Evolutionary conservation across 1,140 invertebrate species (phyloP), one percentile per base, ranked within the genome.

Genomic region (Drosophila pruinosa): DNA sequence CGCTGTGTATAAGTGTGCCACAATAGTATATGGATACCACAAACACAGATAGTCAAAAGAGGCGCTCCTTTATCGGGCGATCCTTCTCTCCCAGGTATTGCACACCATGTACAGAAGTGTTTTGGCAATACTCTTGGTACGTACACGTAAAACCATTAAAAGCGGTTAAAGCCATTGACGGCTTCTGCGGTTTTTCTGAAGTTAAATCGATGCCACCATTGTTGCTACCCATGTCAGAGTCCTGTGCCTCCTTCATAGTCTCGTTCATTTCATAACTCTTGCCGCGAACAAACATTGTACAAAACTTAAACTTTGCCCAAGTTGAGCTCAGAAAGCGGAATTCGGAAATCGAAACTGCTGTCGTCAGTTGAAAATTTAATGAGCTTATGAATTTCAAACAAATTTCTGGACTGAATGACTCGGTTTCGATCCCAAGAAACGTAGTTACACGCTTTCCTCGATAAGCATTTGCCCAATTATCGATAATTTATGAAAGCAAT

Each of bases 21-120:
- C 93, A 93, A 4, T 92, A 80, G 34, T 89, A 91, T 5, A 94
- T 83, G n/a, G 92, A 93, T 1, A 92, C 68, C 2, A 91, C 45
- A 24, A 94, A 92, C 4, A 92, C 85, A 0, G 91, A 45, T 0
- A 92, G 34, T 93, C 94, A 94, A 69, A 92, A 93, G 10, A 93
- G 61, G 34, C 93, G 93, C 57, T 81, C 85, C 70, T 79, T 75
- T 2, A 78, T 56, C 1, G 91, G 90, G 6, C 91, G 88, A 4
- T 65, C 15, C 21, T 75, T 61, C 56, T 93, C 92, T 1, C 92
- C 92, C 48, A 93, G 73, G 72, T 93, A 93, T 69, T 92, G 79
- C 0, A 93, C 81, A 0, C 93, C 92, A 72, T 93, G 93, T 7
- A 93, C 88, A 22, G 92, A 92, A 4, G 91, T 91, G 41, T 90